Evolutionary conservation across 2,113 vertebrate species (phyloP).

Genomic region (Zosterops japonicus): DNA sequence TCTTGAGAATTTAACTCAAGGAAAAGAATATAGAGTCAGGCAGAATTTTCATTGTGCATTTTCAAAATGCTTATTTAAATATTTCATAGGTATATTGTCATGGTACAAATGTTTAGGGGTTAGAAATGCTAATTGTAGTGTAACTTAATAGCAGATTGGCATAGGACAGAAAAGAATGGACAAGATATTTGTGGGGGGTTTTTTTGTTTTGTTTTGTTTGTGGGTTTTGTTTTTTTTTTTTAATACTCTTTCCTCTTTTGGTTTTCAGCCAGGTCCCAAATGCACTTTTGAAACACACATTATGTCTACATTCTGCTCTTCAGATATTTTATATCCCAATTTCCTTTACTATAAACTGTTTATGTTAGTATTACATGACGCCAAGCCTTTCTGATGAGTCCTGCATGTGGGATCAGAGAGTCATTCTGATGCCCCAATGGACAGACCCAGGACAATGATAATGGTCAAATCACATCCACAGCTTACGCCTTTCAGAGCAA

Average conservation of each 20-base stretch:
- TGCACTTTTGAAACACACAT: background rate
- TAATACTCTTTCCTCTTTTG: background rate
- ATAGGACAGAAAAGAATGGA: background rate
- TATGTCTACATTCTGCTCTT: background rate
- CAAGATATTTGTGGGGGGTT: background rate
- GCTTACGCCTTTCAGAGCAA: background rate
- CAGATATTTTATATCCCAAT: constrained; percentile 22
- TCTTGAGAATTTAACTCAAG: background rate
- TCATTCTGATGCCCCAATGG: background rate
- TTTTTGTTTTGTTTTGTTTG: too few relatives aligned
- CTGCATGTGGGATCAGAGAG: background rate
- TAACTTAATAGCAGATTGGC: background rate
- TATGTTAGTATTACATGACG: background rate
- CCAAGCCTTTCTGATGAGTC: background rate
- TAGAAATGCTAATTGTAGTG: background rate
- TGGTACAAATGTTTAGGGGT: background rate
- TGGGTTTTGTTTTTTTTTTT: too few relatives aligned
- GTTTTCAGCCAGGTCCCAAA: background rate
- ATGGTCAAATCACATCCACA: background rate
- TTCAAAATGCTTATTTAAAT: background rate
- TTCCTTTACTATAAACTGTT: constrained; percentile 29
- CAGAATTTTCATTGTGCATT: background rate
- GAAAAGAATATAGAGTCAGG: background rate
- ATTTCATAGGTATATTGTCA: background rate
- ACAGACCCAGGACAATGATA: background rate